Evolutionary conservation across 1,140 invertebrate species (phyloP), one percentile per base, ranked within the genome.

Genomic region (Zaprionus gabonicus): DNA sequence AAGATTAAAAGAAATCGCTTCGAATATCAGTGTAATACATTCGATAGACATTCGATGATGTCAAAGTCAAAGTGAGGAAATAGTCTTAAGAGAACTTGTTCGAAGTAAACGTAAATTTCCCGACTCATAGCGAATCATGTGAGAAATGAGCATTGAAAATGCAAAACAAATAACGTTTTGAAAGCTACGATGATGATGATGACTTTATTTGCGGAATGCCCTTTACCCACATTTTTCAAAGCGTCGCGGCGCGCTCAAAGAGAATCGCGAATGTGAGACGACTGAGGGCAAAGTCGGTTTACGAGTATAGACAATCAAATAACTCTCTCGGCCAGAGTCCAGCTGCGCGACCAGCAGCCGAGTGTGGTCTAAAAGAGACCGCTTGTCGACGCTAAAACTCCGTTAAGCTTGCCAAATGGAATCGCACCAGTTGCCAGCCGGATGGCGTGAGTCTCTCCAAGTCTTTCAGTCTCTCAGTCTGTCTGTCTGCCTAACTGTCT

Each of bases 171-270:
- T 34, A 53, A n/a, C 15, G 27, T 23, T 13, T 44, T 44, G 20
- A 36, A 58, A 13, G 13, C 38, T 9, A 20, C 7, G 17, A 6
- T 23, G 23, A 23, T 23, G 51, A 59, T 31, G 20, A 38, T 71
- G 64, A 68, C n/a, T 75, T 75, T 63, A 83, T 80, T 62, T 41
- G 49, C 84, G 25, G 27, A 41, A 17, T 86, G 84, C 83, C 83
- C 83, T 86, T 86, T 86, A 88, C 84, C 83, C 67, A 86, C 76
- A 78, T 86, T 82, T 86, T 82, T 59, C 10, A 10, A 9, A 34
- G 31, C 9, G 3, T 3, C 31, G 31, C 31, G 9, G 31, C 31
- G 31, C 31, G 31, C 31, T 10, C 31, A 63, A 55, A 49, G n/a
- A 34, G 31, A 34, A 34, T 34, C 31, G 2, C 9, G 36, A 60